Evolutionary conservation across 2,113 vertebrate species (phyloP).

Genomic region (Rana temporaria): DNA sequence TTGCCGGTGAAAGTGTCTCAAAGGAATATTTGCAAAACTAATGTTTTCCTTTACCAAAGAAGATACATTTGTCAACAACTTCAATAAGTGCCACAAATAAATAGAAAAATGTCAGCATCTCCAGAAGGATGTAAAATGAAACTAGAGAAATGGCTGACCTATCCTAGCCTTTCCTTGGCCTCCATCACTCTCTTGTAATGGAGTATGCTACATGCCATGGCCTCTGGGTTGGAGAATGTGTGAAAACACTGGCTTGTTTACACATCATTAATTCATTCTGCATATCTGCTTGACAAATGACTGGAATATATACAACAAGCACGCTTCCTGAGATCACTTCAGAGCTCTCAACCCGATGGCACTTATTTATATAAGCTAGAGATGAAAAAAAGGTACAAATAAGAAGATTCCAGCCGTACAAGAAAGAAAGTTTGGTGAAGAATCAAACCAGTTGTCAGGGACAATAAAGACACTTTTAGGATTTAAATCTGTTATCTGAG

Average conservation of each 20-base stretch:
- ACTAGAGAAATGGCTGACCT: conserved; percentile 25
- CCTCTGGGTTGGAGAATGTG: conserved; percentile 31
- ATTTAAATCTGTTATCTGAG: no score
- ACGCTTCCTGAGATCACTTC: conserved; percentile 4
- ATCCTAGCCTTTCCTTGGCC: background rate
- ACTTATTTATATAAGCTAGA: no score
- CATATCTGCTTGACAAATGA: conserved; percentile 28
- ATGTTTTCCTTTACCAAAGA: background rate
- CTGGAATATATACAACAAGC: conserved; percentile 1
- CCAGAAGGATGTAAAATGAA: background rate
- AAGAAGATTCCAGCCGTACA: no score
- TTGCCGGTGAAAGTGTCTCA: background rate
- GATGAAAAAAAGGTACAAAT: no score
- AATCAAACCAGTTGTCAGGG: no score
- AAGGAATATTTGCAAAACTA: conserved; percentile 6
- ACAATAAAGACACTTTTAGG: no score
- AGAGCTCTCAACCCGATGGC: no score
- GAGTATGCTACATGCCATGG: background rate
- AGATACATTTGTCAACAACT: background rate
- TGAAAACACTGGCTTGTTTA: conserved; percentile 27
- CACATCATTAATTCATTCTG: conserved; percentile 32
- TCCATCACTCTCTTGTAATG: conserved; percentile 4
- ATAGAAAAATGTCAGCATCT: background rate
- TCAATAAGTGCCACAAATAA: background rate
- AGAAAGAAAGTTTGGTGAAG: no score